Conservation (phyloP, 2,797 vertebrate genomes). For the Peromyscus nudipes region DNA sequence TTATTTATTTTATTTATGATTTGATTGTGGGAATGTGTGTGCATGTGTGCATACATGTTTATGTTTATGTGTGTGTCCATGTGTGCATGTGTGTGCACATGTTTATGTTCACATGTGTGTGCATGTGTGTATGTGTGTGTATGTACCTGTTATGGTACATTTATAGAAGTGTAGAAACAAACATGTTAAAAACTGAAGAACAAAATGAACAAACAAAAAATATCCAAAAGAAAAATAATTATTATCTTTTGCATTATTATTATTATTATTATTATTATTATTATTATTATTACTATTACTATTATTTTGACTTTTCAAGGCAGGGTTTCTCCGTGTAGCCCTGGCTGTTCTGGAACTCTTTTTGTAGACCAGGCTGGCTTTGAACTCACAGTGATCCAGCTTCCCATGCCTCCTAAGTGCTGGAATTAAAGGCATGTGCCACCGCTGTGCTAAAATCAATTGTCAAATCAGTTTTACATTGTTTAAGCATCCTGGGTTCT, state of each 20-base stretch:
- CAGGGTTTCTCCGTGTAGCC: not conserved
- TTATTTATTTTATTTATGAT: not conserved
- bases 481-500: too few species aligned
- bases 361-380: not conserved
- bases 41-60: not conserved
- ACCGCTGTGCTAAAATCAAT: not conserved
- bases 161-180: not conserved
- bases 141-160: not conserved
- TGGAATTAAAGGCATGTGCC: not conserved
- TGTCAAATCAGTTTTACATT: not conserved
- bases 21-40: not conserved
- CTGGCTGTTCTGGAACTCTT: not conserved
- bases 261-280: not conserved
- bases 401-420: not conserved
- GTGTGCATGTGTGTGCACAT: not conserved
- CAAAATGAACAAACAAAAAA: not conserved
- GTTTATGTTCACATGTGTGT: not conserved
- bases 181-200: not conserved
- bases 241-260: not conserved
- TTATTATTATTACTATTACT: too few species aligned
- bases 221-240: not conserved
- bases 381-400: not conserved
- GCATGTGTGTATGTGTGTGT: not conserved
- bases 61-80: not conserved
- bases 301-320: not conserved